Evolutionary conservation across 2,113 vertebrate genomes (phyloP), one percentile per base, ranked within the genome.

Genomic region (Calyptommatus sinebrachiatus): DNA sequence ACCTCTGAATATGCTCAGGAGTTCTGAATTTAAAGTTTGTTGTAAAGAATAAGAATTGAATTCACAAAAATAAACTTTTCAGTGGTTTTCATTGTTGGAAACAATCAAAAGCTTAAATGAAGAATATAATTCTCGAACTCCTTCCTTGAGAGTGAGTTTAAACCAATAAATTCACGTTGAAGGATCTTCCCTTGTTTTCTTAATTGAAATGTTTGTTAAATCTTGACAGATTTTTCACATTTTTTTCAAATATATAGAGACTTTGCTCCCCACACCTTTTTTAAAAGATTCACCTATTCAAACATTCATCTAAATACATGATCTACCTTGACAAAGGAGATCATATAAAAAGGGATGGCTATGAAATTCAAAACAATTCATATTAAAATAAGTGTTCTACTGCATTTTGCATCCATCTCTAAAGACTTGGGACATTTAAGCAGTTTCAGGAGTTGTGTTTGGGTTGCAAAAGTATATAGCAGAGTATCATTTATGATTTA

Each of bases 271-370:
- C 53, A 57, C 14, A 57, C 53, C 14, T 83, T 73, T 78, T 79
- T 82, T 86, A 46, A 90, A 87, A 88, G 88, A 87, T 88, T 70
- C 83, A 92, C 87, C 88, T 90, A 90, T 90, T 89, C 35, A 92
- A 77, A 87, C 82, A 90, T 84, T 85, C 89, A 91, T 87, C 81
- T 83, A 82, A 88, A 91, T 88, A 90, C 84, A 92, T 79, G 0
- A 83, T 83, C 86, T 84, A 88, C 89, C 79, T 88, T 76, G 89
- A 86, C 78, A 92, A 91, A 90, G 14, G 14, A 76, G 89, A 91
- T 90, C 87, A 88, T 86, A 83, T 91, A 92, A 84, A 92, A 92
- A 91, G 90, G 87, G 83, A 69, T 88, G 80, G 85, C 83, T 81
- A 85, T 79, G 81, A 88, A 91, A 89, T 28, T 83, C 76, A 90